Conservation (phyloP, 2,113 vertebrate genomes). For the Promerops cafer region DNA sequence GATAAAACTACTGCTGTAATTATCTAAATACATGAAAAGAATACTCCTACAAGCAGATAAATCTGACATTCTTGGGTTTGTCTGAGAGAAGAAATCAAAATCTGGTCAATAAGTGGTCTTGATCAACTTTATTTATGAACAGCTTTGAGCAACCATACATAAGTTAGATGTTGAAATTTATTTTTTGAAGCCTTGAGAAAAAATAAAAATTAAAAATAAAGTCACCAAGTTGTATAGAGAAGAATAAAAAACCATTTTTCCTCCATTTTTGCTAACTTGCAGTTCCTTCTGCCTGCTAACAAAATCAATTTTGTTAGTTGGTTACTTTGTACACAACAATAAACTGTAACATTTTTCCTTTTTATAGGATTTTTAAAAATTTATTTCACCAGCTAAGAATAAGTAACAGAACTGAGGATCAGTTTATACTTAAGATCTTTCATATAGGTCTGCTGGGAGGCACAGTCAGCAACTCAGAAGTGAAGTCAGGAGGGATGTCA, state of each 20-base stretch:
- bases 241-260: not conserved
- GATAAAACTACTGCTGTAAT: not conserved
- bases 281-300: not conserved
- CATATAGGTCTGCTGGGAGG: not conserved
- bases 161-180: not conserved
- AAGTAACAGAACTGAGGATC: not conserved
- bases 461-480: not conserved
- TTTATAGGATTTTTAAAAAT: not conserved
- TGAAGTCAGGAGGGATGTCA: conserved; percentile 3
- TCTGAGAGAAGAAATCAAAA: not conserved
- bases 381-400: not conserved
- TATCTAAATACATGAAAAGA: not conserved
- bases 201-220: not conserved
- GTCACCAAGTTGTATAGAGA: not conserved
- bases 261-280: not conserved
- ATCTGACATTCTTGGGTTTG: not conserved
- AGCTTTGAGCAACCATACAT: not conserved
- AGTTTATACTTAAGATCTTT: not conserved
- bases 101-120: not conserved
- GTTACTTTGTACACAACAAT: not conserved
- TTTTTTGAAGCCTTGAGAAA: not conserved
- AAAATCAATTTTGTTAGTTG: not conserved
- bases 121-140: not conserved
- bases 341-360: not conserved
- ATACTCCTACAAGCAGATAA: not conserved